Conservation (phyloP, 23 tunicate genomes). For the Clavelina lepadiformis region DNA sequence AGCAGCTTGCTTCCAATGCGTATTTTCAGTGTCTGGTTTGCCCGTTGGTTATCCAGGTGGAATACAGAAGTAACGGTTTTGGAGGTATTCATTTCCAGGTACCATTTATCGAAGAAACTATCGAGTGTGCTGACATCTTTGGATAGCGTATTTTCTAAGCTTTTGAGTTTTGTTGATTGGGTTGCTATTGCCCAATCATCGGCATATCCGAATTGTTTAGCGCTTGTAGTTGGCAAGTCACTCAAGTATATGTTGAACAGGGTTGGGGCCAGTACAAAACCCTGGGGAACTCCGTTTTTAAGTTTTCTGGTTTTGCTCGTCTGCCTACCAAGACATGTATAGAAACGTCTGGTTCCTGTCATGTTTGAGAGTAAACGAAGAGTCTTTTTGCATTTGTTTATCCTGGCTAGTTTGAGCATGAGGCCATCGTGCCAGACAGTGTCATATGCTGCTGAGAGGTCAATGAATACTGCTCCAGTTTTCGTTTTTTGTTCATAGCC, state of each 20-base stretch:
- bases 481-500: no score
- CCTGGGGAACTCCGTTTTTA: slow-evolving; percentile 16
- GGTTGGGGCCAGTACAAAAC: slow-evolving; percentile 18
- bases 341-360: no score
- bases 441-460: no score
- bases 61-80: slow-evolving; percentile 10
- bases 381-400: no score
- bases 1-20: slow-evolving; percentile 1
- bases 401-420: no score
- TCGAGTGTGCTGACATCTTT: slow-evolving; percentile 6
- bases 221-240: slow-evolving; percentile 1
- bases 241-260: slow-evolving; percentile 18
- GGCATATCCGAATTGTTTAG: slow-evolving; percentile 7
- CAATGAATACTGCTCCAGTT: no score
- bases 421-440: no score
- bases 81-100: slow-evolving; percentile 3
- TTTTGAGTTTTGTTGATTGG: not conserved
- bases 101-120: slow-evolving; percentile 4
- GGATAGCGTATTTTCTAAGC: not conserved
- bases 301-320: no score
- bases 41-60: not conserved
- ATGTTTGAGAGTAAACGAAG: no score
- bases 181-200: slow-evolving; percentile 1
- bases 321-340: no score
- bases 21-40: not conserved